Evolutionary conservation across 2,888 invertebrate genomes (phyloP), one percentile per base, ranked within the genome.

Genomic region (Danaus chrysippus): DNA sequence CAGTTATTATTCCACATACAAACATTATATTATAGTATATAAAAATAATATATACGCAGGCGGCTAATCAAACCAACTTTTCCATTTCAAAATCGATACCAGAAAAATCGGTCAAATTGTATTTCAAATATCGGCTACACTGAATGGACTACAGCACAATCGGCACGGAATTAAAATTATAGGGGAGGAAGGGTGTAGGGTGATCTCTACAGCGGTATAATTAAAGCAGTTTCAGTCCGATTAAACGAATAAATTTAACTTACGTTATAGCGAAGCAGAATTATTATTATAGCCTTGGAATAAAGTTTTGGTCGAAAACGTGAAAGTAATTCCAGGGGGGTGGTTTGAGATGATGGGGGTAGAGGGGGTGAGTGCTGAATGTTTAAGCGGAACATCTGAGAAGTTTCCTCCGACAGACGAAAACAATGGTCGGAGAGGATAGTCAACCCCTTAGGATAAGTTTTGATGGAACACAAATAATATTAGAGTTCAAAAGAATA

Each of bases 191-290:
- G 23, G 23, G 23, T 23, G 23, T 23, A 23, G 23, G 23, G 23
- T 34, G 23, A 59, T 59, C 59, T 65, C 58, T 63, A 68, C 59
- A 61, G 59, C 67, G 65, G 70, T 77, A 83, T 86, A 88, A 91
- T 89, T 86, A 86, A 86, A 84, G 80, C 81, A 80, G 77, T 77
- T 77, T 80, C 83, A 82, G 81, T 83, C 73, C 83, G 84, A 90
- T 88, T 88, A 84, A 87, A 87, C 87, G 87, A 89, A 89, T 88
- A 89, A 87, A 87, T 89, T 86, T 84, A 90, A 88, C 84, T 90
- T 88, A 86, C 83, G 84, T 86, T 87, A 84, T 84, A 84, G 82
- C 84, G 78, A 75, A 81, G 83, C 80, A 73, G 79, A 88, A 84
- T 90, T 90, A 89, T 89, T 88, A 87, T 87, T 86, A 87, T 87